Evolutionary conservation across 2,888 invertebrate species (phyloP).

Genomic region (Cataglyphis livida): DNA sequence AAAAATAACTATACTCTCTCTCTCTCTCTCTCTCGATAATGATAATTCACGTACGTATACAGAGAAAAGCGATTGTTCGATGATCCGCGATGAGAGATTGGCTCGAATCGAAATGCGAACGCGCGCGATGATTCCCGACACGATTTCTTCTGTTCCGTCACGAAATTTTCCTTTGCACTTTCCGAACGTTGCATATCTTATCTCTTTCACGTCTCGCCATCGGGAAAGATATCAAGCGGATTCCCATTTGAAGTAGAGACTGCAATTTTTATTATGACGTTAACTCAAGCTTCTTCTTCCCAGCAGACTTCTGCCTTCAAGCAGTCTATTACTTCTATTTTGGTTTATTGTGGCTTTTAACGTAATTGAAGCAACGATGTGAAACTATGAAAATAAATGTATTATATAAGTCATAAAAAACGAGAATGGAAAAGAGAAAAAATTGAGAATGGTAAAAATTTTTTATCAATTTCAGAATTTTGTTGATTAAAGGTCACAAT

Average conservation of each 20-base stretch:
- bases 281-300: not conserved
- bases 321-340: not conserved
- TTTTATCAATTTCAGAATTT: not conserved
- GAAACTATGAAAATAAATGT: not conserved
- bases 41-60: not conserved
- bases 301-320: not conserved
- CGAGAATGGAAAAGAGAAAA: not conserved
- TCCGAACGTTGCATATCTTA: not conserved
- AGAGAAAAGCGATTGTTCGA: not conserved
- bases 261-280: conserved; percentile 33
- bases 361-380: conserved; percentile 1
- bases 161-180: conserved; percentile 15
- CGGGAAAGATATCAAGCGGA: not conserved
- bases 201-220: not conserved
- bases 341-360: conserved; percentile 1
- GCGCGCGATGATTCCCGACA: not conserved
- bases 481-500: too few species aligned
- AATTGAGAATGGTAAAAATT: not conserved
- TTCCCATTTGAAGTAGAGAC: conserved; percentile 20
- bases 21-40: not conserved
- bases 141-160: conserved; percentile 4
- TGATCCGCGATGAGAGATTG: conserved; percentile 14
- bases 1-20: not conserved
- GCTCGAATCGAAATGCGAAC: not conserved
- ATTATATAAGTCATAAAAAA: not conserved